Conservation (phyloP, 2,113 vertebrate genomes). For the Oriolus oriolus region DNA sequence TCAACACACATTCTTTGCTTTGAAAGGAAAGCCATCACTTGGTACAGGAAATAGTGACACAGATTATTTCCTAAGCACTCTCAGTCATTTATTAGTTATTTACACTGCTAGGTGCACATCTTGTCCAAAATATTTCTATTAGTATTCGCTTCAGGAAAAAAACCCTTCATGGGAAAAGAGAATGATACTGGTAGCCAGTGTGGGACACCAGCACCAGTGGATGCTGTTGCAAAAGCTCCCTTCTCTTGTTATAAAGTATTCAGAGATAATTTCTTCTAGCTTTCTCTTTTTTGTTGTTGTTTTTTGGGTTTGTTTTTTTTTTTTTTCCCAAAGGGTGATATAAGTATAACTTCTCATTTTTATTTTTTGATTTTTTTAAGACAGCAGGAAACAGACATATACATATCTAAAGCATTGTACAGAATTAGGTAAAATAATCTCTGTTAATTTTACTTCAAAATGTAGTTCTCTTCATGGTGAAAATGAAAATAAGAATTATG, state of each 20-base stretch:
- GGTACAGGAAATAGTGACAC: neutral
- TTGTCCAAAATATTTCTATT: neutral
- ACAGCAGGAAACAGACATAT: neutral
- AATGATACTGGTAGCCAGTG: neutral
- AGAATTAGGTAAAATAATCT: neutral
- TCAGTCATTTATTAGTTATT: neutral
- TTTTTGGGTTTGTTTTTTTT: too few species aligned
- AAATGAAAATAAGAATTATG: neutral
- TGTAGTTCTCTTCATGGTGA: neutral
- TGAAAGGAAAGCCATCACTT: neutral
- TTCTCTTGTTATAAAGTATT: neutral
- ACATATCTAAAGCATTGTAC: neutral
- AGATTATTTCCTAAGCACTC: neutral
- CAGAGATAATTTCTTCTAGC: neutral
- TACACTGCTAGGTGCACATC: neutral
- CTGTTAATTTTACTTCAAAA: neutral
- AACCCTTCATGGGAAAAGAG: fast-evolving
- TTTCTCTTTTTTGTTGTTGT: neutral
- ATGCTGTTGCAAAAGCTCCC: neutral
- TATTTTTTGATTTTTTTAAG: neutral
- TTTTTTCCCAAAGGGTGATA: too few species aligned
- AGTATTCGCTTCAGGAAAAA: neutral
- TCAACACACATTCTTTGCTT: neutral
- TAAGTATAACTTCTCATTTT: neutral
- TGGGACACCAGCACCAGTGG: neutral